Percentiles rank a stretch among this genome's conserved stretches.
These are phyloP conservation scores for Luehdorfia chinensis DNA, from an alignment of 1,140 invertebrate species.

Conservation along the genomic window DNA sequence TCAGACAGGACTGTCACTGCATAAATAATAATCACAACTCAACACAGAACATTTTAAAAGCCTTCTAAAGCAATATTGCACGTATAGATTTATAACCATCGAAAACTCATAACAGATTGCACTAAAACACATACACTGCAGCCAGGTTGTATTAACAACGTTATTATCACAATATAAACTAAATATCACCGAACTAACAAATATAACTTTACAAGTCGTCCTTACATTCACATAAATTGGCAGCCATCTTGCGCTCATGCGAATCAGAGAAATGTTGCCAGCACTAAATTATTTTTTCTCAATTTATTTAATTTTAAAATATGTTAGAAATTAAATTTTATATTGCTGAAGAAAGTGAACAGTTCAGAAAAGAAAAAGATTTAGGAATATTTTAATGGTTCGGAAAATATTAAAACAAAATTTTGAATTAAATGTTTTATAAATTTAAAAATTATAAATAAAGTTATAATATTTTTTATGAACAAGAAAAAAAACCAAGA, in stretches of 20 bases:
- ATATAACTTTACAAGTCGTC: constrained; percentile 68
- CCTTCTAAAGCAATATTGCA: constrained; percentile 67
- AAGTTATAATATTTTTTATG: no score
- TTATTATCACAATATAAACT: constrained; percentile 63
- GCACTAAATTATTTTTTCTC: constrained; percentile 21
- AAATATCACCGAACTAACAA: constrained; percentile 56
- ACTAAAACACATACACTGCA: constrained; percentile 62
- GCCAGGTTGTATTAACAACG: constrained; percentile 50
- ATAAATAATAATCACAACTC: constrained; percentile 73
- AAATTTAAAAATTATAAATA: no score
- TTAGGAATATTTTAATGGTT: no score
- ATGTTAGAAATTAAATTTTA: no score
- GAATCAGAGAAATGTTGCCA: constrained; percentile 51
- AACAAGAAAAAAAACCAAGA: no score
- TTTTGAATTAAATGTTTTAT: no score
- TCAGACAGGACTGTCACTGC: constrained; percentile 61
- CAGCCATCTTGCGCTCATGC: constrained; percentile 72
- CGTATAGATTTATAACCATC: constrained; percentile 58
- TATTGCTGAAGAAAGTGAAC: no score
- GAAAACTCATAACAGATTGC: constrained; percentile 69
- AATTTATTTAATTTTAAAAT: no score
- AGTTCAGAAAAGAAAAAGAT: not conserved
- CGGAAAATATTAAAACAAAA: no score
- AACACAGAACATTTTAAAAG: constrained; percentile 69
- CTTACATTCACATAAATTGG: constrained; percentile 74